Conservation (phyloP, 2,797 vertebrate genomes). For the Antennarius maculatus region DNA sequence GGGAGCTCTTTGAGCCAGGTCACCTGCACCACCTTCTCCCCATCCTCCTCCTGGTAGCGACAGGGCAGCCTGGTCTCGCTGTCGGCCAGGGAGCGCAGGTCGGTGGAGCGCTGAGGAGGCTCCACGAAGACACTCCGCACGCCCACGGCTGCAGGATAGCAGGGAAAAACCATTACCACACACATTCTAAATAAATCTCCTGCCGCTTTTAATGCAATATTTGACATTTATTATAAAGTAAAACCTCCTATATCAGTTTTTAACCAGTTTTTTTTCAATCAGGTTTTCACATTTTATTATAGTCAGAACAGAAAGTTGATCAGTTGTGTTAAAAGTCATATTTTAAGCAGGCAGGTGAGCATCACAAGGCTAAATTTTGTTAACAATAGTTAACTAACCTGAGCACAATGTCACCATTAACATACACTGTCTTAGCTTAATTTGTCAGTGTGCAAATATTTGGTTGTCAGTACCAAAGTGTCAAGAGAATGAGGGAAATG, state of each 20-base stretch:
- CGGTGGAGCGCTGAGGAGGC: slow-evolving; percentile 46
- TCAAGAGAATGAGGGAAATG: too few relatives aligned
- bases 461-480: neutral
- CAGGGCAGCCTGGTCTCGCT: slow-evolving; percentile 84
- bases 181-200: too few relatives aligned
- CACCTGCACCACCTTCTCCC: slow-evolving; percentile 77
- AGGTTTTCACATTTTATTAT: too few relatives aligned
- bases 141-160: slow-evolving; percentile 40
- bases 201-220: neutral
- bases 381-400: too few relatives aligned
- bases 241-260: too few relatives aligned
- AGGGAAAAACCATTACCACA: neutral
- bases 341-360: too few relatives aligned
- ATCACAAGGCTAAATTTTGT: too few relatives aligned
- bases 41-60: slow-evolving; percentile 65
- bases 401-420: too few relatives aligned
- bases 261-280: too few relatives aligned
- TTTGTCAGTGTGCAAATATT: neutral
- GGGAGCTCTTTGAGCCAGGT: slow-evolving; percentile 77
- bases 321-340: too few relatives aligned
- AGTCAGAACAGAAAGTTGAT: too few relatives aligned
- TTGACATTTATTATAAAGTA: neutral
- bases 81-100: slow-evolving; percentile 62
- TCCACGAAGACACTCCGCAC: slow-evolving; percentile 64
- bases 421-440: too few relatives aligned